Evolutionary conservation across 1,140 invertebrate genomes (phyloP).

Genomic region (Xylocopa sonorina): DNA sequence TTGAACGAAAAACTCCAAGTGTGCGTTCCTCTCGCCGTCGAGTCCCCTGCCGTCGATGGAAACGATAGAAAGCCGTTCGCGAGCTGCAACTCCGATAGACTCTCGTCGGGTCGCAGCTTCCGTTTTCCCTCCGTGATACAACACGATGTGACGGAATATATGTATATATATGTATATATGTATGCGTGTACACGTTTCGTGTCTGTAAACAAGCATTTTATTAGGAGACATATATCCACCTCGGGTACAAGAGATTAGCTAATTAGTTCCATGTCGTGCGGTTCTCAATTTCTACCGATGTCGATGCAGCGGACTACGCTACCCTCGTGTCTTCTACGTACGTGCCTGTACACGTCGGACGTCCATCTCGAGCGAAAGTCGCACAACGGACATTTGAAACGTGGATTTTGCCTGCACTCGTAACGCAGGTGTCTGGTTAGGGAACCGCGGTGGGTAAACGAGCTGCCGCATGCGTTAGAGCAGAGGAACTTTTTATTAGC

Average conservation of each 20-base stretch:
- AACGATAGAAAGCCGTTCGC: no score
- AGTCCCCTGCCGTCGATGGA: no score
- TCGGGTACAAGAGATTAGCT: neutral
- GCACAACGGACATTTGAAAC: constrained; percentile 25
- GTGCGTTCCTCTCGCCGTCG: no score
- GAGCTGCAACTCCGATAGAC: no score
- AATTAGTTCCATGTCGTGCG: neutral
- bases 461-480: constrained; percentile 60
- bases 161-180: no score
- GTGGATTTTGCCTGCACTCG: constrained; percentile 32
- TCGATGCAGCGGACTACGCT: constrained; percentile 49
- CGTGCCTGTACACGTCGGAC: constrained; percentile 6
- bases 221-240: no score
- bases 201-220: no score
- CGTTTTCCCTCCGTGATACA: no score
- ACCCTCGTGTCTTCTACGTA: constrained; percentile 3
- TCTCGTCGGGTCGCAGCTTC: no score
- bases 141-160: no score
- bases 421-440: constrained; percentile 2
- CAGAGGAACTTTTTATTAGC: constrained; percentile 49
- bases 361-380: constrained; percentile 5
- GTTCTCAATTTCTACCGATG: constrained; percentile 28
- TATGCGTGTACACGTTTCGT: no score
- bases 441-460: constrained; percentile 44
- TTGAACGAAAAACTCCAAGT: no score